Evolutionary conservation across 2,888 invertebrate genomes (phyloP).

Genomic region (Ophion costatus): DNA sequence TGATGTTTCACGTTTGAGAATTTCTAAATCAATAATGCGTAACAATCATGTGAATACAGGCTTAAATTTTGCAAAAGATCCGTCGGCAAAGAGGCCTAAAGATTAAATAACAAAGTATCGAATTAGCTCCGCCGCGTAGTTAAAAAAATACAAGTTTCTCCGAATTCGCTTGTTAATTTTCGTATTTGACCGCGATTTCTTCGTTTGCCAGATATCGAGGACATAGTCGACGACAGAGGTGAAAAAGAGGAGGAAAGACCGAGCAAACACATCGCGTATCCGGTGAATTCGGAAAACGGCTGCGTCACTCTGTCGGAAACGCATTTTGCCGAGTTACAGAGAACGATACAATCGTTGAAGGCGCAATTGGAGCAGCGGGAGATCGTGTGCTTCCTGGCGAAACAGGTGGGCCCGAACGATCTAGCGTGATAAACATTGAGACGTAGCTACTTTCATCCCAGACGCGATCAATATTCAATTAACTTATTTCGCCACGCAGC

Average conservation of each 20-base stretch:
- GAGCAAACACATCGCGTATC: constrained; percentile 80
- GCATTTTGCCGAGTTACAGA: constrained; percentile 87
- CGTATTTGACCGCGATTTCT: neutral
- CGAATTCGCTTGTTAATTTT: neutral
- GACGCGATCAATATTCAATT: neutral
- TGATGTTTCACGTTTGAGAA: no score
- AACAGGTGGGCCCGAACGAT: constrained; percentile 74
- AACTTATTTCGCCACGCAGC: constrained; percentile 71
- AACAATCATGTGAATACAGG: no score
- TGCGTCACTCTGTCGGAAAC: constrained; percentile 86
- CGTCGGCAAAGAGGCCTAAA: no score
- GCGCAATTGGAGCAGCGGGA: constrained; percentile 86
- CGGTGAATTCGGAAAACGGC: constrained; percentile 87
- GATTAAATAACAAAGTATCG: no score
- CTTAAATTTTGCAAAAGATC: no score
- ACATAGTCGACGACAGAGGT: constrained; percentile 58
- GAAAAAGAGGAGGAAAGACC: constrained; percentile 46
- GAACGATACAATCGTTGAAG: constrained; percentile 85
- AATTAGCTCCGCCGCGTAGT: no score
- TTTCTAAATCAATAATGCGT: neutral
- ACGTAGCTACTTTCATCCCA: neutral
- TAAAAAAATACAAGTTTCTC: neutral
- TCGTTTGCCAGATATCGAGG: constrained; percentile 72
- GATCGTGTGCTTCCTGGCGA: constrained; percentile 77
- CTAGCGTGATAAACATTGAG: neutral